phyloP scores from a whole-genome alignment of 2,797 vertebrate genomes.

The Artibeus lituratus region DNA sequence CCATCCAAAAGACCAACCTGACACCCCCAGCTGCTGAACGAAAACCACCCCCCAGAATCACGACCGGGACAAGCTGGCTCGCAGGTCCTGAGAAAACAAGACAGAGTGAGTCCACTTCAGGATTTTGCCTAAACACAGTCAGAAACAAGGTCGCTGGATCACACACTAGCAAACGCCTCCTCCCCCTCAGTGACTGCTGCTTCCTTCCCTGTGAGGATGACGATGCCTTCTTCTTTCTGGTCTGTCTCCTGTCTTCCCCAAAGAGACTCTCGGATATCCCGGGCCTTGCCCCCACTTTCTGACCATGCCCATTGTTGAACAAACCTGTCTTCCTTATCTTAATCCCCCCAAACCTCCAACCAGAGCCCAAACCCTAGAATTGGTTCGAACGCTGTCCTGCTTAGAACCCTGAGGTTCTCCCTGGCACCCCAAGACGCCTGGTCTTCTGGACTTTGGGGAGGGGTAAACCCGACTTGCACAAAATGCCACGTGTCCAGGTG shows the following conservation, averaged over 20 bases:
- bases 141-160: accelerated
- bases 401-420: neutral
- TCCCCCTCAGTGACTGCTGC: neutral
- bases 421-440: accelerated
- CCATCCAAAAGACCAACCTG: neutral
- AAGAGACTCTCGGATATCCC: neutral
- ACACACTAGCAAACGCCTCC: too few relatives aligned
- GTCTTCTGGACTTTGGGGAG: neutral
- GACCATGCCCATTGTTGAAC: too few relatives aligned
- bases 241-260: neutral
- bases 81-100: neutral
- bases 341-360: neutral
- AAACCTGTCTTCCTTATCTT: accelerated
- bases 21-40: accelerated
- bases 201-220: accelerated
- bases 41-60: neutral
- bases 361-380: neutral
- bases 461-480: neutral
- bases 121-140: neutral
- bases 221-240: neutral
- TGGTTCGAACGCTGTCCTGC: neutral
- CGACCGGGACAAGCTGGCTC: accelerated
- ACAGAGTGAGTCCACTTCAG: neutral
- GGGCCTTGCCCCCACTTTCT: neutral
- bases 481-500: accelerated